Evolutionary conservation across 2,888 invertebrate genomes (phyloP).

Genomic region (Calliopum simillimum): DNA sequence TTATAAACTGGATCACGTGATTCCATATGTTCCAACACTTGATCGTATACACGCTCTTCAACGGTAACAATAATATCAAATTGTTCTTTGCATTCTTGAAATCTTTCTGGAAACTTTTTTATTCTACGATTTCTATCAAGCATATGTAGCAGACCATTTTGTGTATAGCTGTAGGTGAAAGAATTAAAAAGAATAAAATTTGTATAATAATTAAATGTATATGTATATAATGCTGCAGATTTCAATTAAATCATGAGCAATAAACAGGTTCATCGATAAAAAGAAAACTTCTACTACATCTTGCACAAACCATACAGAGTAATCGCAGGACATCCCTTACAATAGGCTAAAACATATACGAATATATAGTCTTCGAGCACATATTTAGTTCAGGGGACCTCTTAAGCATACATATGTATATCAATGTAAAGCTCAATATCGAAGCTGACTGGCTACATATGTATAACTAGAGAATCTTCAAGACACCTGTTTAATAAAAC

Average conservation of each 20-base stretch:
- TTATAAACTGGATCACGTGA: constrained; percentile 81
- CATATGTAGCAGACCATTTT: constrained; percentile 98
- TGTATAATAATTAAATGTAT: background rate
- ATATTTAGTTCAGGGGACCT: no score
- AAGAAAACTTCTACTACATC: no score
- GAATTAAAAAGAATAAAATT: constrained; percentile 13
- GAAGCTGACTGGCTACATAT: no score
- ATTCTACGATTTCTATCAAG: constrained; percentile 96
- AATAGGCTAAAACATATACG: no score
- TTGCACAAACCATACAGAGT: no score
- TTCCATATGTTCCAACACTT: constrained; percentile 95
- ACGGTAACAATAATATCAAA: constrained; percentile 98
- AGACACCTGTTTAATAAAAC: no score
- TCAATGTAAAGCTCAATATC: no score
- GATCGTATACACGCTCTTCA: constrained; percentile 98
- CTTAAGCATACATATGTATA: no score
- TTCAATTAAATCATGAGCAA: background rate
- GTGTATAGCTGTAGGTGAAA: constrained; percentile 79
- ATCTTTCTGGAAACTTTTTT: constrained; percentile 93
- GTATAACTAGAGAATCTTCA: no score
- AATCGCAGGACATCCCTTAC: no score
- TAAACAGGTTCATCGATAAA: no score
- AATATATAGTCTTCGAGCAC: no score
- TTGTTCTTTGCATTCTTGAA: constrained; percentile 87
- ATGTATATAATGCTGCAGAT: background rate